Conservation (phyloP, 1,140 invertebrate genomes). For the Scaptomyza montana region DNA sequence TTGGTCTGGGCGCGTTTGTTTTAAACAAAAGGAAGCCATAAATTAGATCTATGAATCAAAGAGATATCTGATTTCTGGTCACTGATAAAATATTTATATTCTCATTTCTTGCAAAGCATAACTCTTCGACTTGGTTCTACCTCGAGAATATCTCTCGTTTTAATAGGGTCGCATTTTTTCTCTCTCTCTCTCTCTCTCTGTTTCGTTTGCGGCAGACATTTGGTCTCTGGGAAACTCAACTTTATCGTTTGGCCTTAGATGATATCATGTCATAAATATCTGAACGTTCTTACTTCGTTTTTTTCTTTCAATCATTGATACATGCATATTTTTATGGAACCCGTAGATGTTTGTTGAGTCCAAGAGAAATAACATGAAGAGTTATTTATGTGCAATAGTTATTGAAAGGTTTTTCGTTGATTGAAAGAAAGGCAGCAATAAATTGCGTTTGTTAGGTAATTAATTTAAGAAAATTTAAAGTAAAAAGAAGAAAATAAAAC, state of each 20-base stretch:
- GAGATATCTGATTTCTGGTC: constrained; percentile 81
- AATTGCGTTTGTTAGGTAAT: too few relatives aligned
- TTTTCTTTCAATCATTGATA: constrained; percentile 14
- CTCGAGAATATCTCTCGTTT: constrained; percentile 13
- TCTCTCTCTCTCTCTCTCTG: constrained; percentile 19
- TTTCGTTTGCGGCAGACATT: constrained; percentile 64
- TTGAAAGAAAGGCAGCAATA: not conserved
- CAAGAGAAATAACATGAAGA: too few relatives aligned
- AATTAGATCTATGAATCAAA: constrained; percentile 83
- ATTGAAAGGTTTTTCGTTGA: constrained; percentile 20
- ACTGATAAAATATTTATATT: constrained; percentile 82
- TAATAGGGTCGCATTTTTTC: constrained; percentile 28
- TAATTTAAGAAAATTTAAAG: too few relatives aligned
- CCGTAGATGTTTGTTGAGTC: constrained; percentile 17
- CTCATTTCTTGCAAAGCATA: constrained; percentile 74
- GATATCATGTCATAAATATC: constrained; percentile 80
- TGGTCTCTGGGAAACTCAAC: constrained; percentile 64
- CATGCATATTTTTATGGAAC: constrained; percentile 24
- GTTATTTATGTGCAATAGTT: too few relatives aligned
- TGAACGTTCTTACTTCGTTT: constrained; percentile 57
- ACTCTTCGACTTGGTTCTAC: constrained; percentile 46
- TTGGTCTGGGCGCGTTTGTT: constrained; percentile 51
- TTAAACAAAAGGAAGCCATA: constrained; percentile 74
- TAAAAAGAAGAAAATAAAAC: not conserved
- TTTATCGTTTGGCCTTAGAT: constrained; percentile 57